Evolutionary conservation across 2,888 invertebrate species (phyloP).

Genomic region (Sepioteuthis lessoniana): DNA sequence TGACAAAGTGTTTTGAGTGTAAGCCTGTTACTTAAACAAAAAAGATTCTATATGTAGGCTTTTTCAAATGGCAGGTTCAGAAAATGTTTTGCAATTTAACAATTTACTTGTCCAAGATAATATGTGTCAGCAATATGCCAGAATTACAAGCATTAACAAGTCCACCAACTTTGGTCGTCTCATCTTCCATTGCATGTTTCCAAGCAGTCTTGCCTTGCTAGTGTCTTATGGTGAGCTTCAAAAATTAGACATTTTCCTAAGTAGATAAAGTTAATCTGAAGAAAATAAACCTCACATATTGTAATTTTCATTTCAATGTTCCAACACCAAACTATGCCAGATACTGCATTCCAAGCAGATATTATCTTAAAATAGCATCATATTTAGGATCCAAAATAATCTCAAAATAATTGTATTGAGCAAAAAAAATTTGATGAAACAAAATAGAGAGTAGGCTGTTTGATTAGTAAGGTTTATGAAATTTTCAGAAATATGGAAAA

Average conservation of each 20-base stretch:
- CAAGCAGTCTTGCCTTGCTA: neutral
- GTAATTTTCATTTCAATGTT: neutral
- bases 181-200: neutral
- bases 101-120: neutral
- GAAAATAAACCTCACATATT: neutral
- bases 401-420: too few relatives aligned
- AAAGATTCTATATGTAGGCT: neutral
- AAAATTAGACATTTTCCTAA: neutral
- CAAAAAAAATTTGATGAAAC: too few relatives aligned
- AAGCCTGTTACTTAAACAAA: neutral
- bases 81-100: neutral
- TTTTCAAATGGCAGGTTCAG: neutral
- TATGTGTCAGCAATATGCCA: neutral
- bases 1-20: neutral
- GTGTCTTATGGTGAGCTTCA: neutral
- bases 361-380: neutral
- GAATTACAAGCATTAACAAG: neutral
- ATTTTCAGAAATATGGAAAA: too few relatives aligned
- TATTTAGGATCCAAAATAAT: neutral
- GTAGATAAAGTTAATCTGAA: neutral
- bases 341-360: neutral
- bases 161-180: neutral
- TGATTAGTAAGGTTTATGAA: too few relatives aligned
- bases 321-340: neutral
- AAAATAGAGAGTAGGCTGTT: too few relatives aligned